A percentile compares a stretch with the other conserved stretches of the same genome.
Evolutionary conservation across 2,797 vertebrate species (phyloP).

Genomic region (Sandelia bainsii): DNA sequence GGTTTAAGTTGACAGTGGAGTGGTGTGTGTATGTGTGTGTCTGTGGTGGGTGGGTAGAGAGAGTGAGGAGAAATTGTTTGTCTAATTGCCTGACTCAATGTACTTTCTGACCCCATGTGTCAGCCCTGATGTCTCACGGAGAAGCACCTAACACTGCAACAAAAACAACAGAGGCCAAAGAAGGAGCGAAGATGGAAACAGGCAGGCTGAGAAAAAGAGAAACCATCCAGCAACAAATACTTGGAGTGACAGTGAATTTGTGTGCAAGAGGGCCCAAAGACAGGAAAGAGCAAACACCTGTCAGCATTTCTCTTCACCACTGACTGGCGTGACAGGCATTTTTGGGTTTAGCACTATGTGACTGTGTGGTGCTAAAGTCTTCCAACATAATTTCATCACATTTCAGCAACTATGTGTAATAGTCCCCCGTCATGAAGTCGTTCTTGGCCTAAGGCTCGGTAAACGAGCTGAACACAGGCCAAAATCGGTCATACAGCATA

Average conservation of each 20-base stretch:
- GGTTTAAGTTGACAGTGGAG: constrained; percentile 60
- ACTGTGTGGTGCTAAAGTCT: constrained; percentile 77
- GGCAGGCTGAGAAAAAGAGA: constrained; percentile 17
- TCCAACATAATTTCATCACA: constrained; percentile 76
- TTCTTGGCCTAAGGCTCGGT: constrained; percentile 38
- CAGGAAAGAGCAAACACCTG: constrained; percentile 56
- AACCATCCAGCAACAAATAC: constrained; percentile 19
- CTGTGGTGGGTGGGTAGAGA: constrained; percentile 8
- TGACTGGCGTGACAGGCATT: constrained; percentile 58
- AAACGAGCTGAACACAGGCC: constrained; percentile 38
- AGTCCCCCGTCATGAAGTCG: constrained; percentile 30
- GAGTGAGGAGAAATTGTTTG: constrained; percentile 42
- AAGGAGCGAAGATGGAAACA: constrained; percentile 21
- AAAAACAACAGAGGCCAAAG: constrained; percentile 4
- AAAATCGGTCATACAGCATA: constrained; percentile 39
- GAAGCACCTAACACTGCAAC: constrained; percentile 8
- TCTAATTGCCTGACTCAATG: constrained; percentile 52
- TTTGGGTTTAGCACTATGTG: constrained; percentile 66
- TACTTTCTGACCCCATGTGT: constrained; percentile 60
- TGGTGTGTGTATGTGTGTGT: constrained; percentile 37
- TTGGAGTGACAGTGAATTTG: constrained; percentile 21
- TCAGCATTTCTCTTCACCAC: constrained; percentile 50
- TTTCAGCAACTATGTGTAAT: constrained; percentile 75
- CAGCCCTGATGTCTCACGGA: constrained; percentile 35
- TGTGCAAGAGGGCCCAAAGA: constrained; percentile 21